Conservation (phyloP, 2,888 invertebrate species). For the Podotricha telesiphe region DNA sequence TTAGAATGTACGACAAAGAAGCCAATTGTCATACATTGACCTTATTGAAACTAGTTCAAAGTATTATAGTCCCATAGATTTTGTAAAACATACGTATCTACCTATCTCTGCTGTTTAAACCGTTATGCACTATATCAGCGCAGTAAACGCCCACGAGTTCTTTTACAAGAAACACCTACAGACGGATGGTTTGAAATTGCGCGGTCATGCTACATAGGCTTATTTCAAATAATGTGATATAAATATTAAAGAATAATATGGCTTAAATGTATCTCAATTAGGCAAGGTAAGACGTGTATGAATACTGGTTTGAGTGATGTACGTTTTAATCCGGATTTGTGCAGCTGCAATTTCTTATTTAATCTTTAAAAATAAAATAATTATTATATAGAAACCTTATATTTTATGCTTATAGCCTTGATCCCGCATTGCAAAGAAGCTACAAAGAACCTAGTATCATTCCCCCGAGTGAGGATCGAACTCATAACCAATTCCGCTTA, state of each 20-base stretch:
- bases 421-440: no score
- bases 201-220: conserved; percentile 48
- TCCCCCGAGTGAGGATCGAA: no score
- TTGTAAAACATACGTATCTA: conserved; percentile 39
- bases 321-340: conserved; percentile 31
- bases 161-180: conserved; percentile 59
- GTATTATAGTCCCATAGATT: conserved; percentile 9
- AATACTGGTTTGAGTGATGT: conserved; percentile 20
- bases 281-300: conserved; percentile 25
- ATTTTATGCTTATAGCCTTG: background rate
- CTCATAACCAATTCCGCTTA: no score
- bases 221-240: conserved; percentile 39
- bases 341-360: conserved; percentile 15
- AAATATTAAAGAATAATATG: conserved; percentile 32
- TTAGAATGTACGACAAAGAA: no score
- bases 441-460: no score
- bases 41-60: background rate
- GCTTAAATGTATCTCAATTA: conserved; percentile 46
- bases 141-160: conserved; percentile 58
- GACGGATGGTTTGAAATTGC: conserved; percentile 49
- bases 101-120: conserved; percentile 47
- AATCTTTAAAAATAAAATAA: background rate
- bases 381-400: no score
- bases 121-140: conserved; percentile 48
- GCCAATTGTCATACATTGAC: no score